Evolutionary conservation across 2,113 vertebrate species (phyloP).

Genomic region (Pseudorectes ferrugineus): DNA sequence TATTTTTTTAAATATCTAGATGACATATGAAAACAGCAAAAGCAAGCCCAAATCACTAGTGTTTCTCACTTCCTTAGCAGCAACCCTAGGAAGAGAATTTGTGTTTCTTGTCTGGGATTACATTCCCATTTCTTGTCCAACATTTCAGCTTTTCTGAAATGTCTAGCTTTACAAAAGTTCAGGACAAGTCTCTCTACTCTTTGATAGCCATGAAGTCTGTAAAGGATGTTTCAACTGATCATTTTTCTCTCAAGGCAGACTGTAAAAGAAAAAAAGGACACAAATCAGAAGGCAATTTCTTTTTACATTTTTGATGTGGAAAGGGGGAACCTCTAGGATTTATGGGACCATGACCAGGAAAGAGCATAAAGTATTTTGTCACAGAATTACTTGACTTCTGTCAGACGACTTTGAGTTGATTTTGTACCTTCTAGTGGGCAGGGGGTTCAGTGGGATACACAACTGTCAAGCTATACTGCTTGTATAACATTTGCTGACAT

Average conservation of each 20-base stretch:
- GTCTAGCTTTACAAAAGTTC: neutral
- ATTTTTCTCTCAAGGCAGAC: neutral
- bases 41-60: neutral
- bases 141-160: neutral
- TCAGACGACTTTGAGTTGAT: neutral
- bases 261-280: neutral
- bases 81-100: neutral
- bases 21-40: neutral
- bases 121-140: neutral
- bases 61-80: neutral
- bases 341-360: neutral
- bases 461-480: neutral
- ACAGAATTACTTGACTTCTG: neutral
- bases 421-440: neutral
- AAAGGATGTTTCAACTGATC: neutral
- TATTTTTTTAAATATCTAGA: neutral
- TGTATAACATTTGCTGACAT: neutral
- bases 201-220: neutral
- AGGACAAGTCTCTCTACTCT: neutral
- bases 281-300: neutral
- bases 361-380: neutral
- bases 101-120: neutral
- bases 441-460: neutral
- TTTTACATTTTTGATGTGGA: neutral
- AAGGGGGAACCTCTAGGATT: neutral